These are phyloP conservation scores for Thecocarcelia acutangulata DNA, from an alignment of 2,888 invertebrate species.

Conservation along the genomic window DNA sequence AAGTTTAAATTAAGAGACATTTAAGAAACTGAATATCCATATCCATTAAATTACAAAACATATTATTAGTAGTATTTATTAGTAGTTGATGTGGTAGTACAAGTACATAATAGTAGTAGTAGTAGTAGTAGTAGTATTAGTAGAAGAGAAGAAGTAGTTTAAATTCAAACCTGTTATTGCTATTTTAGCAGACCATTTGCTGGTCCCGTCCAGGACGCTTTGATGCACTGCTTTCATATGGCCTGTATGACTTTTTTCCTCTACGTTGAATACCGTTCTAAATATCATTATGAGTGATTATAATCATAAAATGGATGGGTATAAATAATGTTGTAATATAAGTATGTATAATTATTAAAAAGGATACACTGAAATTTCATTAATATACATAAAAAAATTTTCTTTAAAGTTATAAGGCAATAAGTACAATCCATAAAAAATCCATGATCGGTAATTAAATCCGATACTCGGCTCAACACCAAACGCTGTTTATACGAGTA, in stretches of 20 bases:
- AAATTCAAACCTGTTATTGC: slow-evolving; percentile 97
- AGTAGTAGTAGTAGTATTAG: slow-evolving; percentile 17
- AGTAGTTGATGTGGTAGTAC: slow-evolving; percentile 32
- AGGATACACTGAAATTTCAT: slow-evolving; percentile 22
- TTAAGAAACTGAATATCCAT: slow-evolving; percentile 58
- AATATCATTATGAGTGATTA: slow-evolving; percentile 63
- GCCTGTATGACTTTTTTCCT: slow-evolving; percentile 95
- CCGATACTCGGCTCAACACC: neutral
- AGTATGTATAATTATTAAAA: neutral
- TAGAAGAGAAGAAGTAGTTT: slow-evolving; percentile 32
- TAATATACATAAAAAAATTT: neutral
- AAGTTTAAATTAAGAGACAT: slow-evolving; percentile 49
- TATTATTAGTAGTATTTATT: slow-evolving; percentile 34
- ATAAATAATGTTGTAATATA: too few relatives aligned
- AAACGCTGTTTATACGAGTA: too few relatives aligned
- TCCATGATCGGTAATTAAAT: neutral
- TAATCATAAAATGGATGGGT: slow-evolving; percentile 47
- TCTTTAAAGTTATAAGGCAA: neutral
- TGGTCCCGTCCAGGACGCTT: slow-evolving; percentile 99
- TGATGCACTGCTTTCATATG: slow-evolving; percentile 99
- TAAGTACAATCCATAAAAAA: slow-evolving; percentile 8
- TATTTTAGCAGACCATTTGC: slow-evolving; percentile 99
- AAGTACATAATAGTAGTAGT: slow-evolving; percentile 19
- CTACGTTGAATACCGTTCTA: slow-evolving; percentile 97
- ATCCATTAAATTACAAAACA: slow-evolving; percentile 53